Evolutionary conservation across 2,888 invertebrate genomes (phyloP).

Genomic region (Theretra japonica): DNA sequence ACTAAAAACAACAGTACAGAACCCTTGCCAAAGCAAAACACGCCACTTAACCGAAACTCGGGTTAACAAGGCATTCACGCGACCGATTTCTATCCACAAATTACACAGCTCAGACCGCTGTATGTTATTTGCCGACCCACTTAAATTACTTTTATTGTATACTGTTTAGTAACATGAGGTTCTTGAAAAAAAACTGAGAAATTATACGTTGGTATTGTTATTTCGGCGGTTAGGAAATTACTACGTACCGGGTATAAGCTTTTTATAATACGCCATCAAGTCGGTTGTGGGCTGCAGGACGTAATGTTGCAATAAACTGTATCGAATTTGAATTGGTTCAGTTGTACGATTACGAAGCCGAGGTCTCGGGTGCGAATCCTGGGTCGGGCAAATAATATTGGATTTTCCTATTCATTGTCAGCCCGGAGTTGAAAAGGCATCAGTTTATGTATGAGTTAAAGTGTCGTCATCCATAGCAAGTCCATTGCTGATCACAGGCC

Average conservation of each 20-base stretch:
- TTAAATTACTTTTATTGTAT: conserved; percentile 19
- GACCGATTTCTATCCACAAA: conserved; percentile 19
- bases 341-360: too few species aligned
- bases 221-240: conserved; percentile 13
- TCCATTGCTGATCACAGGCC: too few species aligned
- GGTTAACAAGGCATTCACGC: conserved; percentile 14
- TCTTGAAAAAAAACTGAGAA: conserved; percentile 11
- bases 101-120: background rate
- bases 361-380: too few species aligned
- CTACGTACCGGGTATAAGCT: background rate
- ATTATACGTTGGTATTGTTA: conserved; percentile 5
- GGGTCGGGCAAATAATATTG: too few species aligned
- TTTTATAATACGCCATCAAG: conserved; percentile 6
- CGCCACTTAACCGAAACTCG: background rate
- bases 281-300: background rate
- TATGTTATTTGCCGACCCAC: conserved; percentile 20
- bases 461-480: too few species aligned
- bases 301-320: too few species aligned
- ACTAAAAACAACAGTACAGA: background rate
- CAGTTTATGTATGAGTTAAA: too few species aligned
- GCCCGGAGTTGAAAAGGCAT: too few species aligned
- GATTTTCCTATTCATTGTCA: too few species aligned
- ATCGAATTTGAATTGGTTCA: too few species aligned
- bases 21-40: background rate
- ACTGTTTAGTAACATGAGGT: conserved; percentile 21